Conservation (phyloP, 2,797 vertebrate species). For the Acipenser oxyrinchus region DNA sequence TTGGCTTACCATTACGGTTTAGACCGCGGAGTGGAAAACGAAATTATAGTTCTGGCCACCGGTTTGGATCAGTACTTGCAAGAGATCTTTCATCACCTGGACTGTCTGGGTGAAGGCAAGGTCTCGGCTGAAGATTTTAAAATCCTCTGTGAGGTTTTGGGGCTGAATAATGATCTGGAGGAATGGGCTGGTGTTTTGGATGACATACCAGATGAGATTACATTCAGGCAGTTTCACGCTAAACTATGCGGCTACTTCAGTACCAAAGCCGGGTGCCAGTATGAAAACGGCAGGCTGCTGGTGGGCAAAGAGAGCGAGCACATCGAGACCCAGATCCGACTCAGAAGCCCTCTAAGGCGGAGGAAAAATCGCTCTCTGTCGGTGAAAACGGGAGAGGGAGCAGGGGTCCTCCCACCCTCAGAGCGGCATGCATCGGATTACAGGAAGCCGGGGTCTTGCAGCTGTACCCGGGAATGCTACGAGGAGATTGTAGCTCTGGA, state of each 20-base stretch:
- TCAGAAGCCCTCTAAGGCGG: slow-evolving; percentile 71
- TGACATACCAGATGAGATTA: slow-evolving; percentile 59
- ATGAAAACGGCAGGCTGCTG: slow-evolving; percentile 60
- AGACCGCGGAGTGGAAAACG: slow-evolving; percentile 83
- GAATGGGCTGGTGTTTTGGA: slow-evolving; percentile 57
- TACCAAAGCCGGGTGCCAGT: slow-evolving; percentile 62
- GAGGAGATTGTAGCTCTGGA: slow-evolving; percentile 77
- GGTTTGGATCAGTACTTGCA: slow-evolving; percentile 84
- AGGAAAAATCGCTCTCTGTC: slow-evolving; percentile 37
- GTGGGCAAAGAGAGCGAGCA: slow-evolving; percentile 75
- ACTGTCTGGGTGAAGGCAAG: slow-evolving; percentile 69
- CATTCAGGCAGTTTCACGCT: slow-evolving; percentile 82
- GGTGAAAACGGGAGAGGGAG: slow-evolving; percentile 18
- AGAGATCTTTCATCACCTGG: slow-evolving; percentile 87
- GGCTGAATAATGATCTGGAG: slow-evolving; percentile 58
- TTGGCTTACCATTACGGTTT: slow-evolving; percentile 80
- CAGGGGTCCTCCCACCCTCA: slow-evolving; percentile 22
- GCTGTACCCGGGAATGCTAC: slow-evolving; percentile 60
- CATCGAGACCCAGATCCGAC: slow-evolving; percentile 83
- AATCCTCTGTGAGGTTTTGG: slow-evolving; percentile 72
- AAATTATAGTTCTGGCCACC: slow-evolving; percentile 79
- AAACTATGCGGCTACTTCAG: slow-evolving; percentile 83
- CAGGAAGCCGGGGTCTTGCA: slow-evolving; percentile 41
- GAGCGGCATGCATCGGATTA: slow-evolving; percentile 37
- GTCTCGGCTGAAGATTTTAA: slow-evolving; percentile 71